Conservation (phyloP, 2,113 vertebrate species). For the Peucedramus taeniatus region DNA sequence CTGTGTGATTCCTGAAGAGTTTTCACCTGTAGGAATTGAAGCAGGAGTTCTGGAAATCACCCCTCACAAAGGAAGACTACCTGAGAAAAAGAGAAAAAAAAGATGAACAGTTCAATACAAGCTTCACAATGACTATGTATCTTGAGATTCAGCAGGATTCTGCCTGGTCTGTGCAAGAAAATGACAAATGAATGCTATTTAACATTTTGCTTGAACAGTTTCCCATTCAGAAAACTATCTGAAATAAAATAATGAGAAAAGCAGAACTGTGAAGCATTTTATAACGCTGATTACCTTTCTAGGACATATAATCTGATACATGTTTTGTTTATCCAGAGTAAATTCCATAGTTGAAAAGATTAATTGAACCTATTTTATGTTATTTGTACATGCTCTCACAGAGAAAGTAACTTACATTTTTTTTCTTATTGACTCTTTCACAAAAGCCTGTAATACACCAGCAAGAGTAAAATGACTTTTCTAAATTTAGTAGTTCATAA, state of each 20-base stretch:
- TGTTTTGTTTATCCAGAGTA: slow-evolving; percentile 69
- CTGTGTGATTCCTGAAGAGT: background rate
- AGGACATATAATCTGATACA: slow-evolving; percentile 61
- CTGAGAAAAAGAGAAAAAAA: background rate
- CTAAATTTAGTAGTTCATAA: slow-evolving; percentile 72
- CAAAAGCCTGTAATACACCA: slow-evolving; percentile 10
- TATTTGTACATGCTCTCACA: slow-evolving; percentile 59
- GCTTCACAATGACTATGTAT: slow-evolving; percentile 61
- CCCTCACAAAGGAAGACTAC: slow-evolving; percentile 31
- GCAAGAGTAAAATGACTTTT: slow-evolving; percentile 61
- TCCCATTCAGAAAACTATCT: slow-evolving; percentile 74
- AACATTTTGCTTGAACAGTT: slow-evolving; percentile 75
- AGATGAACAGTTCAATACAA: slow-evolving; percentile 59
- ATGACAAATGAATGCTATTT: slow-evolving; percentile 76
- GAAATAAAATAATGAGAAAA: slow-evolving; percentile 70
- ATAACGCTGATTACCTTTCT: slow-evolving; percentile 69
- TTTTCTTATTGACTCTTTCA: slow-evolving; percentile 30
- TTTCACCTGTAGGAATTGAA: background rate
- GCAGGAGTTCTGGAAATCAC: slow-evolving; percentile 52
- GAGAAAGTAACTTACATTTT: background rate
- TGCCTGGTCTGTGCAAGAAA: slow-evolving; percentile 53
- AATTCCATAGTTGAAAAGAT: slow-evolving; percentile 75
- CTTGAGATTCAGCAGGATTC: slow-evolving; percentile 61
- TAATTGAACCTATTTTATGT: slow-evolving; percentile 72
- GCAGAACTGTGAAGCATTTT: slow-evolving; percentile 57